Evolutionary conservation across 2,888 invertebrate genomes (phyloP).

Genomic region (Spisula solida): DNA sequence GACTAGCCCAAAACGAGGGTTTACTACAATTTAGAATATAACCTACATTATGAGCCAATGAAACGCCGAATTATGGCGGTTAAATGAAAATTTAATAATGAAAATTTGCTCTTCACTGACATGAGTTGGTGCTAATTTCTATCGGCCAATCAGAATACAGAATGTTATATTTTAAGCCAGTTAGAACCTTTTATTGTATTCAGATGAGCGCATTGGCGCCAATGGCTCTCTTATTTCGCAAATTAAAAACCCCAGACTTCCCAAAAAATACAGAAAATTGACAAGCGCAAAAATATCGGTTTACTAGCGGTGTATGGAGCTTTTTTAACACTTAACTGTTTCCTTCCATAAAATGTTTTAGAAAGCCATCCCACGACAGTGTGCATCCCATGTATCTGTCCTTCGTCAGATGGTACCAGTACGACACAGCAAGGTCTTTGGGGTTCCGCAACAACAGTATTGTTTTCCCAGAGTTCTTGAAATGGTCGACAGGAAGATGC

Average conservation of each 20-base stretch:
- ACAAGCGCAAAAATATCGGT: neutral
- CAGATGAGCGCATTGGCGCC: too few relatives aligned
- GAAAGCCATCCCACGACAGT: constrained; percentile 21
- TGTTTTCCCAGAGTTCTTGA: constrained; percentile 17
- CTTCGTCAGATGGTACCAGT: constrained; percentile 4
- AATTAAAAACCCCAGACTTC: neutral
- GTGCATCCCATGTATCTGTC: neutral
- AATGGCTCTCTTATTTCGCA: too few relatives aligned
- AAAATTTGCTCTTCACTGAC: too few relatives aligned
- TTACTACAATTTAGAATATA: too few relatives aligned
- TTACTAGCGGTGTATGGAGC: neutral
- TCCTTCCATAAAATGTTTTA: constrained; percentile 22
- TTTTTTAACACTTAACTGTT: constrained; percentile 7
- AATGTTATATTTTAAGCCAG: too few relatives aligned
- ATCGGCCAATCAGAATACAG: too few relatives aligned
- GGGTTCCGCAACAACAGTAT: constrained; percentile 34
- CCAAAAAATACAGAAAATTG: neutral
- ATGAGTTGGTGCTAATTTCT: too few relatives aligned
- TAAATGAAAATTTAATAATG: too few relatives aligned
- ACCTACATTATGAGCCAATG: too few relatives aligned
- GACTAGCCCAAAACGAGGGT: too few relatives aligned
- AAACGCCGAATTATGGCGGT: too few relatives aligned
- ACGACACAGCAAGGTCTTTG: constrained; percentile 34
- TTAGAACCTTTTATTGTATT: too few relatives aligned
- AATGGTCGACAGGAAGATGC: constrained; percentile 5